Percentiles rank a stretch among this genome's conserved stretches.
Conservation (phyloP, 2,888 invertebrate genomes). For the Mamestra brassicae region DNA sequence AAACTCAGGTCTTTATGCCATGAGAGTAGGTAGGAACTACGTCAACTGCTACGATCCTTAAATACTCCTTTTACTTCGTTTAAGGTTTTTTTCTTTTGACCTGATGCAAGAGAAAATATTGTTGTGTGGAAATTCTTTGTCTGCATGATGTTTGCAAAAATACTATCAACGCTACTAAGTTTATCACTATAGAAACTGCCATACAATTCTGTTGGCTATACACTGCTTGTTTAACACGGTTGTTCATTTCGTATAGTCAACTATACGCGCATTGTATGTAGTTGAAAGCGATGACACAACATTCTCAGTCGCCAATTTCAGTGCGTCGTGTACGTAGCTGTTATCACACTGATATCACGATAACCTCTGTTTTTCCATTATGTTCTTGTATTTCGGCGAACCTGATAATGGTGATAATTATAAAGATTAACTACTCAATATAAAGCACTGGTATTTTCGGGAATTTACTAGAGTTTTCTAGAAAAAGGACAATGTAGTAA, state of each 20-base stretch:
- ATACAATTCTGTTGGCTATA: not conserved
- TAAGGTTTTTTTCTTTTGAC: not conserved
- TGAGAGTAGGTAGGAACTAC: not conserved
- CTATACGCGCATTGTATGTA: constrained; percentile 25
- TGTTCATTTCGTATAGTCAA: rapidly evolving
- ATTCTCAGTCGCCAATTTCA: not conserved
- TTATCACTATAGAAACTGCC: not conserved
- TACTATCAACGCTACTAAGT: constrained; percentile 17
- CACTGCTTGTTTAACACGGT: constrained; percentile 1
- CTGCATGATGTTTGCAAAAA: constrained; percentile 35
- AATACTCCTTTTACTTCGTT: not conserved
- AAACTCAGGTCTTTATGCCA: too few species aligned
- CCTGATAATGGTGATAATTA: constrained; percentile 49
- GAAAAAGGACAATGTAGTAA: constrained; percentile 2
- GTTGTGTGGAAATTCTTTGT: constrained; percentile 20
- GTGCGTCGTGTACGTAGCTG: constrained; percentile 12
- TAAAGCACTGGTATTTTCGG: constrained; percentile 8
- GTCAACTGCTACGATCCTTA: not conserved
- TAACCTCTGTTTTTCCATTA: constrained; percentile 63
- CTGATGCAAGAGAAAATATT: constrained; percentile 12
- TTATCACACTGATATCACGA: constrained; percentile 58
- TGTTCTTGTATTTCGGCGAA: constrained; percentile 58
- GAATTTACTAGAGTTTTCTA: constrained; percentile 9
- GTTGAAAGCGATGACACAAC: not conserved
- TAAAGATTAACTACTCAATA: constrained; percentile 42